A percentile compares a stretch with the other conserved stretches of the same genome.
These are phyloP conservation scores for Saturnia japonica DNA, from an alignment of 2,888 invertebrate species.

Conservation along the genomic window DNA sequence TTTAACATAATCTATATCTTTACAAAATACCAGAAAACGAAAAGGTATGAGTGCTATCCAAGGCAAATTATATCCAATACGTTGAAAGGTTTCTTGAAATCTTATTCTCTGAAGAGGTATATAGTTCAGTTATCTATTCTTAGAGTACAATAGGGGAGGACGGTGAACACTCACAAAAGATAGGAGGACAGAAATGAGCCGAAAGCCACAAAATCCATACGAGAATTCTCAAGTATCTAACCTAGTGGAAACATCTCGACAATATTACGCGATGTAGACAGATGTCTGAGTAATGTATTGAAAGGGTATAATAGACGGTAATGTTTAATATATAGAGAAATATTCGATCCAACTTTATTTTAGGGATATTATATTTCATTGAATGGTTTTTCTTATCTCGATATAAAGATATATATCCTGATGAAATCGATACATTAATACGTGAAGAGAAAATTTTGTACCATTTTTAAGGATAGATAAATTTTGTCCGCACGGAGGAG, in stretches of 20 bases:
- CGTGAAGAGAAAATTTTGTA: too few relatives aligned
- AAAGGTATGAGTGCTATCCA: slow-evolving; percentile 15
- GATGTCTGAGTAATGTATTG: slow-evolving; percentile 9
- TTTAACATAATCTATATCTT: background rate
- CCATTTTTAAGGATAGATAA: too few relatives aligned
- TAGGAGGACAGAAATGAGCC: slow-evolving; percentile 47
- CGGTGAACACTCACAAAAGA: slow-evolving; percentile 55
- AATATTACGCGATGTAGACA: slow-evolving; percentile 9
- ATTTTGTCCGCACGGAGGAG: too few relatives aligned
- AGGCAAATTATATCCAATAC: slow-evolving; percentile 34
- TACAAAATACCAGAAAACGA: background rate
- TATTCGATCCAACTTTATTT: background rate
- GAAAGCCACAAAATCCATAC: slow-evolving; percentile 50
- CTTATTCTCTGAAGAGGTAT: slow-evolving; percentile 42
- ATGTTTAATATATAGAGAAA: background rate
- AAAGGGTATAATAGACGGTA: background rate
- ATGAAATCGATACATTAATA: background rate
- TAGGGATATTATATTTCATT: background rate
- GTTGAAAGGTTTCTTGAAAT: slow-evolving; percentile 46
- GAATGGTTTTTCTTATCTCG: background rate
- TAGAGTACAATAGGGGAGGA: slow-evolving; percentile 47
- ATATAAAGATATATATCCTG: background rate
- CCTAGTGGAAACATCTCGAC: slow-evolving; percentile 31
- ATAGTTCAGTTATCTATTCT: slow-evolving; percentile 48
- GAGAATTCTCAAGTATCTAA: slow-evolving; percentile 39